Evolutionary conservation across 2,113 vertebrate species (phyloP), one percentile per base, ranked within the genome.

Genomic region (Montifringilla adamsi): DNA sequence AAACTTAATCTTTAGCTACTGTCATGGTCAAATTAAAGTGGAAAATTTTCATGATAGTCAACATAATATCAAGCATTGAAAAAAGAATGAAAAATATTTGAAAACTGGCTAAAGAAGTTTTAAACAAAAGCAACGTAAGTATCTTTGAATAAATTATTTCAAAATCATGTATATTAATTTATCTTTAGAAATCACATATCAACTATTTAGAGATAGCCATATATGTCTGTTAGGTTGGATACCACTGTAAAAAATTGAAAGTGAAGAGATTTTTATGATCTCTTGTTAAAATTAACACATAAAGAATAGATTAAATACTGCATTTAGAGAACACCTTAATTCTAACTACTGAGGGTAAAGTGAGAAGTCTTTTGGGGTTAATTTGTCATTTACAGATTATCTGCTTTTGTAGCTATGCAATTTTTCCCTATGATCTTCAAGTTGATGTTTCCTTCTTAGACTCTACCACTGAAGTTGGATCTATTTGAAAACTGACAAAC

Each of bases 261-360:
- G 9, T 39, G 5, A 81, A 92, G 44, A 68, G 27, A 17, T 68
- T 87, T 89, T 67, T 84, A 64, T 47, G 22, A 70, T 73, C 24
- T 94, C 33, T 74, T 88, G 27, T 69, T 69, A 91, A 96, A 97
- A 94, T 91, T 69, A 78, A 26, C 72, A 81, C 62, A 66, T 76
- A 86, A 66, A 88, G 18, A 64, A 58, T 58, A 81, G 21, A 68
- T 62, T 96, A 91, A 94, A 84, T 53, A 69, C 33, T 76, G 43
- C 50, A 68, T 56, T 62, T 75, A 60, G 27, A 73, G 73, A 89
- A 70, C 27, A 85, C 82, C 75, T 94, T 84, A 9, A 59, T 94
- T 92, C 78, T 93, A 66, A 28, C 46, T 92, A 88, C 76, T 77
- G 80, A 95, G 78, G 52, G 87, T 50, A 69, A 53, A 37, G 9